Conservation (phyloP, 2,888 invertebrate genomes). For the Hoplodrina blanda region DNA sequence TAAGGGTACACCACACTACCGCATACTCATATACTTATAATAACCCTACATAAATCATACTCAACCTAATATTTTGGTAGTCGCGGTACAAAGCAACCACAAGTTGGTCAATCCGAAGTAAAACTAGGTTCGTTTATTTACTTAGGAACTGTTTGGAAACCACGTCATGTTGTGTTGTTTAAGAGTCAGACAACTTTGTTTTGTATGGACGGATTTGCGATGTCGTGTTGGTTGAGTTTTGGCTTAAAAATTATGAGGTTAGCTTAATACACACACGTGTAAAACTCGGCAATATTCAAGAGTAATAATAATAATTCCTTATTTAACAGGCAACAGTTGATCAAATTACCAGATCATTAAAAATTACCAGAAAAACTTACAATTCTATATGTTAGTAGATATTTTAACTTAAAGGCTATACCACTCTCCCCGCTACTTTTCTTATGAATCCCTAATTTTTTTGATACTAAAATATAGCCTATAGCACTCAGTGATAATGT, state of each 20-base stretch:
- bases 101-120: conserved; percentile 53
- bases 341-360: no score
- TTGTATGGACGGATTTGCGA: conserved; percentile 35
- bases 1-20: conserved; percentile 28
- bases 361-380: no score
- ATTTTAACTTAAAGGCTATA: no score
- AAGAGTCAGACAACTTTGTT: conserved; percentile 60
- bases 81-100: conserved; percentile 56
- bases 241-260: conserved; percentile 22
- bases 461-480: no score
- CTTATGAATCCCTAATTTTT: no score
- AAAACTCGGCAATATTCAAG: no score
- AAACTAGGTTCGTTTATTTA: conserved; percentile 73
- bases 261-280: background rate
- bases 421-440: no score
- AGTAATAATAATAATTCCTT: no score
- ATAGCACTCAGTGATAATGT: no score
- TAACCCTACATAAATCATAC: conserved; percentile 50
- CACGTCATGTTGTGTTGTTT: conserved; percentile 71
- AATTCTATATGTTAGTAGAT: no score
- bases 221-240: conserved; percentile 13
- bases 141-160: conserved; percentile 72
- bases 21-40: conserved; percentile 32
- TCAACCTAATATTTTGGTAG: conserved; percentile 56
- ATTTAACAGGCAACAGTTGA: no score